Base-by-base conservation (phyloP, 2,113 vertebrate genomes). In the Girardinichthys multiradiatus region DNA sequence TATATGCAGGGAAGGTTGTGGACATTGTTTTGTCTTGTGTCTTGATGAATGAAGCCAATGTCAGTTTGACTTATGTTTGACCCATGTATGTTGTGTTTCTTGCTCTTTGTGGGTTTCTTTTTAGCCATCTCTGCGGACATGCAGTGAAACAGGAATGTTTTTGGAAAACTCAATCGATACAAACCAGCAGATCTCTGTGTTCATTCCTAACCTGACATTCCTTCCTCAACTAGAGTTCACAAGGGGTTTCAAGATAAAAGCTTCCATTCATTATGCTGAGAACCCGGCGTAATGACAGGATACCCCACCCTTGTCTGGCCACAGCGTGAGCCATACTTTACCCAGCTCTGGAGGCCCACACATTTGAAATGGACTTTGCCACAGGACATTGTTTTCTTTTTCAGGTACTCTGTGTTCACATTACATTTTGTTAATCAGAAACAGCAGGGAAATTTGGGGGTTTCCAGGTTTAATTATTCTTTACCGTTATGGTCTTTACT, bases 231-330 rank as follows among this genome's bases (percentile, higher is more conserved):
- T 83, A 77, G 73, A 82, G 80, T 84, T 91, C 83, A 89, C 58
- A 67, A 89, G 91, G 37, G 77, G 82, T 81, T 89, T 85, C 26
- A 39, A 90, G 89, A 88, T 90, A 88, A 93, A 93, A 90, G 87
- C 87, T 69, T 87, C 82, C 86, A 93, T 93, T 93, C 92, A 93
- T 92, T 85, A 90, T 80, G 72, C 69, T 64, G 37, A 82, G 74
- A 61, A 80, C 80, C 76, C 67, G 11, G 17, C 61, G 27, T 66
- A 83, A 86, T 57, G 77, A 81, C 87, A 92, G 88, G 92, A 92
- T 87, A 86, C 87, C 88, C 90, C 90, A 82, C 90, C 92, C 90
- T 77, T 64, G 85, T 89, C 86, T 87, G 85, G 82, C 83, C 87
- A 69, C 64, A 67, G 31, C 65, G 60, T 24, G 73, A 45, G 59